Conservation (phyloP, 2,797 vertebrate genomes). For the Adrianichthys oophorus region DNA sequence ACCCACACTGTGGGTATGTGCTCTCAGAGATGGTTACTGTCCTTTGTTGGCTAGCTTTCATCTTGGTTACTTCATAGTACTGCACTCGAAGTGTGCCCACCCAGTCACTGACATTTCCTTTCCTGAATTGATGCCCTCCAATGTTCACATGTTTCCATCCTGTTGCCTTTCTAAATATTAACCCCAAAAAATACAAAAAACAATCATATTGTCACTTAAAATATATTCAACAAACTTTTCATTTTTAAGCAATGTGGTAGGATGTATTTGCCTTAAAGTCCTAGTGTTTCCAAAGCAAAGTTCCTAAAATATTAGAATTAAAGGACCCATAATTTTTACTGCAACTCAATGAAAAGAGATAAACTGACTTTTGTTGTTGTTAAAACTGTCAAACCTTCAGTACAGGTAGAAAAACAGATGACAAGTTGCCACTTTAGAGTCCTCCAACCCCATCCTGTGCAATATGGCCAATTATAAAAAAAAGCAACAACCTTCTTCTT, state of each 20-base stretch:
- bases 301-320: no score
- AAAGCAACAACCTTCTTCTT: not conserved
- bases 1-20: conserved; percentile 77
- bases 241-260: not conserved
- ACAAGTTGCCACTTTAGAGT: not conserved
- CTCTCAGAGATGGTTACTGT: conserved; percentile 63
- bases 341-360: no score
- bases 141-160: conserved; percentile 20
- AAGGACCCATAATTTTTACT: no score
- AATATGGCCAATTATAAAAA: not conserved
- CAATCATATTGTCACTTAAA: not conserved
- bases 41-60: conserved; percentile 72
- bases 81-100: conserved; percentile 46
- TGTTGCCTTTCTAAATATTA: not conserved
- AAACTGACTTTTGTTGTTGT: no score
- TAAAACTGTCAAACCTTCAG: not conserved
- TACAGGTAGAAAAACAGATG: not conserved
- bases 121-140: conserved; percentile 6
- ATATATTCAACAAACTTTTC: conserved; percentile 9
- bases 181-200: not conserved
- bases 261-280: no score
- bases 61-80: conserved; percentile 62
- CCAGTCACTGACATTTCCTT: conserved; percentile 26
- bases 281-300: no score
- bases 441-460: not conserved